Base-by-base conservation (phyloP, 1,140 invertebrate species). In the Capitella teleta region DNA sequence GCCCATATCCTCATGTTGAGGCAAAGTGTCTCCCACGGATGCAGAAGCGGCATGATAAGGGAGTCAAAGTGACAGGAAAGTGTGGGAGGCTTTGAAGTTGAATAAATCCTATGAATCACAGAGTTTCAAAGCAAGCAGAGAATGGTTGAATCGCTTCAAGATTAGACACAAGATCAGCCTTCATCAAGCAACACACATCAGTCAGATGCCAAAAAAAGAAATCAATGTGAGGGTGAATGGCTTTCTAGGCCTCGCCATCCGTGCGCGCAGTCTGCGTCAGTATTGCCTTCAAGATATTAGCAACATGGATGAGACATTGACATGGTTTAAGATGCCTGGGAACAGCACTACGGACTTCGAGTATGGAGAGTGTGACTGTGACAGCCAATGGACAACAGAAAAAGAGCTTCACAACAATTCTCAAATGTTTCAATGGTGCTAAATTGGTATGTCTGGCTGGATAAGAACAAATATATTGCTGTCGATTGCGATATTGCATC, bases 111-210 rank as follows among this genome's bases (percentile, higher is more conserved):
- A 26, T 47, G 2, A 23, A 16, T 30, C 25, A 18, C 44, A 30
- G 44, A 30, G 25, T 18, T 47, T 47, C 44, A 47, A 47, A 28
- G 23, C 28, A 16, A 47, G 23, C 16, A 14, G 25, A 12, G 44
- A 23, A 16, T 47, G 28, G 28, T 47, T 47, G n/a, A 1, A 24
- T n/a, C n/a, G 16, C n/a, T 47, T 47, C 44, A 30, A 47, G 24
- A 28, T n/a, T 0, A 1, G 44, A 14, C 28, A 47, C 14, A 30
- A 18, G 18, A 28, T 26, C 14, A n/a, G 18, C 10, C 28, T 47
- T 36, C 45, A 32, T 5, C 18, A 32, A 30, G 28, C 28, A 3
- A 45, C 23, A 26, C 43, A 45, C 23, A 28, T 45, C 14, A 16
- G 6, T 8, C 43, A 45, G n/a, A 3, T 19, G 26, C 25, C 28